Percentiles rank a stretch among this genome's conserved stretches.
Evolutionary conservation across 2,113 vertebrate genomes (phyloP).

Genomic region (Neopipo cinnamomea): DNA sequence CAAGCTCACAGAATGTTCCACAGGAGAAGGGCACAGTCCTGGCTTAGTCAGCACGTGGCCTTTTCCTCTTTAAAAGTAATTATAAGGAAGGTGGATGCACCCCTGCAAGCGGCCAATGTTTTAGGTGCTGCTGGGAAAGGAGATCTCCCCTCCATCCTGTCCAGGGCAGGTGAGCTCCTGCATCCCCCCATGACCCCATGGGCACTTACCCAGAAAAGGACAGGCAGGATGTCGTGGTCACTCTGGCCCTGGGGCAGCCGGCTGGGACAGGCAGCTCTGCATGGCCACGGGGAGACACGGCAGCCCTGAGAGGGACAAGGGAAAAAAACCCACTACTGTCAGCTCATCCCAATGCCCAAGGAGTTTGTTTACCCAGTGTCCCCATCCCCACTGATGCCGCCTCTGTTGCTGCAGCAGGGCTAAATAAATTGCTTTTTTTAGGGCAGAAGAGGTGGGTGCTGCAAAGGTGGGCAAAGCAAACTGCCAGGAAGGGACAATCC

Average conservation of each 20-base stretch:
- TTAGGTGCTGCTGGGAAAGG: fast-evolving
- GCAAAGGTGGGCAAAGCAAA: background rate
- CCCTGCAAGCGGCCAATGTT: fast-evolving
- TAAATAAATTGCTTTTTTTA: background rate
- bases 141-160: background rate
- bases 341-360: background rate
- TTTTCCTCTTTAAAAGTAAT: conserved; percentile 19
- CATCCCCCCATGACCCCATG: fast-evolving
- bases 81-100: background rate
- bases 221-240: background rate
- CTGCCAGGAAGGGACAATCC: background rate
- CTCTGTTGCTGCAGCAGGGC: fast-evolving
- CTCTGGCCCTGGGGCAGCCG: background rate
- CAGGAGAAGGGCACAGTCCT: background rate
- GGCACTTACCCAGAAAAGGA: conserved; percentile 53
- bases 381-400: background rate
- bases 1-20: fast-evolving
- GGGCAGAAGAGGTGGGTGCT: background rate
- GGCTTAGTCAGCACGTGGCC: conserved; percentile 29
- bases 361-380: background rate
- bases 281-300: background rate
- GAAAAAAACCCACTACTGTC: background rate
- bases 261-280: background rate
- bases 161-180: fast-evolving
- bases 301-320: background rate